Evolutionary conservation across 2,113 vertebrate genomes (phyloP).

Genomic region (Edolisoma coerulescens): DNA sequence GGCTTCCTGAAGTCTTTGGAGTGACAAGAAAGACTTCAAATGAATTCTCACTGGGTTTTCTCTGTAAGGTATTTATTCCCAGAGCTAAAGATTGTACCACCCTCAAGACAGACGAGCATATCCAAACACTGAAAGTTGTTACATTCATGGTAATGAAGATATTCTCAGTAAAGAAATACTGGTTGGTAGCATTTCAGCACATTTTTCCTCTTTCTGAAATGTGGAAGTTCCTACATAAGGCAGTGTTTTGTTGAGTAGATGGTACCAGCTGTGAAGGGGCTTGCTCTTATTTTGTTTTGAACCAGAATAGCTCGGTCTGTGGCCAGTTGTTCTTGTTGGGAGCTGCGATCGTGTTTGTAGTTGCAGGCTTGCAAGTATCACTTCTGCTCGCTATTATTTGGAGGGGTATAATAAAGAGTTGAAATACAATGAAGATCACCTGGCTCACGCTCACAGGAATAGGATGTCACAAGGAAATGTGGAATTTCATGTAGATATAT

Average conservation of each 20-base stretch:
- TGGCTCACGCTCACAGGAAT: background rate
- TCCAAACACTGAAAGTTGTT: background rate
- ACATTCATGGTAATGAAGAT: background rate
- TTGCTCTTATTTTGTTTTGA: background rate
- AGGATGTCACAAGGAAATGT: background rate
- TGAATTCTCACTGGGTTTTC: background rate
- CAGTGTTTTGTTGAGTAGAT: background rate
- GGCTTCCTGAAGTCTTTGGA: background rate
- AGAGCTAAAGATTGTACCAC: background rate
- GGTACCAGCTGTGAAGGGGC: background rate
- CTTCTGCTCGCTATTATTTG: fast-evolving
- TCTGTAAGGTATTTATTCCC: background rate
- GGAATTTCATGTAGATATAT: background rate
- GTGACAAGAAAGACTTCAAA: background rate
- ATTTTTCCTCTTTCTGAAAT: background rate
- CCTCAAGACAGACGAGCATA: background rate
- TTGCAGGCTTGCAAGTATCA: background rate
- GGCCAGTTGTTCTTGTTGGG: background rate
- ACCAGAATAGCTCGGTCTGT: background rate
- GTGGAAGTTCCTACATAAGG: background rate
- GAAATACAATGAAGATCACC: background rate
- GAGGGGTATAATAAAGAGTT: background rate
- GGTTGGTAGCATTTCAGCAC: background rate
- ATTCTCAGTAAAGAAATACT: background rate
- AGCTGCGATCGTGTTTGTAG: background rate